These are phyloP conservation scores for Orthonychiurus folsomi DNA, from an alignment of 2,888 invertebrate species.

Conservation along the genomic window DNA sequence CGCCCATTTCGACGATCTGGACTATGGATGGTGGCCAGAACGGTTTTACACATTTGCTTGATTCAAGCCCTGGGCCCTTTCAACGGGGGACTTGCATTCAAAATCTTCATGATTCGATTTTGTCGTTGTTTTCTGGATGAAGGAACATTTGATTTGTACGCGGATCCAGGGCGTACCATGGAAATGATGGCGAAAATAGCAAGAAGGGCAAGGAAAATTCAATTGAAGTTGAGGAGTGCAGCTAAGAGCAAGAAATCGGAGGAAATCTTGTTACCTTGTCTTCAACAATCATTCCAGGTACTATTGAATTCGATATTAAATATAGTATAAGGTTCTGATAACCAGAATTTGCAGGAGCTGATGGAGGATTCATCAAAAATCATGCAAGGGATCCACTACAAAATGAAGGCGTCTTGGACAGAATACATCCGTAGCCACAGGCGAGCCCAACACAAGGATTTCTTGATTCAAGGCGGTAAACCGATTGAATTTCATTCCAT, in stretches of 20 bases:
- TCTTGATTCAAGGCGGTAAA: neutral
- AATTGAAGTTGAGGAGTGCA: neutral
- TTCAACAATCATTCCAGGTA: neutral
- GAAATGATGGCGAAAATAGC: conserved; percentile 20
- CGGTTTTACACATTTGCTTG: conserved; percentile 12
- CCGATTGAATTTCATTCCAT: neutral
- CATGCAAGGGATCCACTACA: neutral
- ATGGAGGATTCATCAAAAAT: too few relatives aligned
- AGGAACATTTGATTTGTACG: neutral
- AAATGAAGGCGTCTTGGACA: neutral
- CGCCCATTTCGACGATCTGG: conserved; percentile 5
- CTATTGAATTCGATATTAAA: too few relatives aligned
- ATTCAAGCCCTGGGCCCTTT: conserved; percentile 6
- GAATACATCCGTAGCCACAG: too few relatives aligned
- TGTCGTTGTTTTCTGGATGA: neutral
- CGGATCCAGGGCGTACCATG: neutral
- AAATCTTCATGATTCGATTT: conserved; percentile 13
- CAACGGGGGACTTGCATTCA: conserved; percentile 15
- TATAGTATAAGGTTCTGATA: too few relatives aligned
- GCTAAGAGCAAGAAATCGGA: neutral
- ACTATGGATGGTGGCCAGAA: neutral
- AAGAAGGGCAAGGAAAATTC: conserved; percentile 14
- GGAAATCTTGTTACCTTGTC: neutral
- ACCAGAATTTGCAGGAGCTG: too few relatives aligned
- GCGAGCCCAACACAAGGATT: too few relatives aligned